Percentiles rank a stretch among this genome's conserved stretches.
Evolutionary conservation across 2,797 vertebrate species (phyloP).

Genomic region (Diglossa cyanea): DNA sequence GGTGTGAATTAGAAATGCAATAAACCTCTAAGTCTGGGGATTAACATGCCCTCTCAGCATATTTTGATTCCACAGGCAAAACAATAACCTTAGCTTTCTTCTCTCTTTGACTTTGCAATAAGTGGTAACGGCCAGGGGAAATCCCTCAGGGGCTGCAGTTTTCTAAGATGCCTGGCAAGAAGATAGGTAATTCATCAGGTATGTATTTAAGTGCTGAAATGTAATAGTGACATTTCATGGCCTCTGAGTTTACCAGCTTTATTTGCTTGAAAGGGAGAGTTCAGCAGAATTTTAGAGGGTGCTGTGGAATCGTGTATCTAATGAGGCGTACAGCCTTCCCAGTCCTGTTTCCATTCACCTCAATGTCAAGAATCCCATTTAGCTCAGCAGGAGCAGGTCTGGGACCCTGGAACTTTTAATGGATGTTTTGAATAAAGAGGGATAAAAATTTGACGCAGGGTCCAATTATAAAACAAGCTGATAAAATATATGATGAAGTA

Average conservation of each 20-base stretch:
- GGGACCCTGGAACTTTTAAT: not conserved
- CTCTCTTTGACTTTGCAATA: constrained; percentile 58
- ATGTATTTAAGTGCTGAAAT: constrained; percentile 60
- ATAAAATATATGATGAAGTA: constrained; percentile 5
- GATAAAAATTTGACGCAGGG: constrained; percentile 13
- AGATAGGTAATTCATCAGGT: constrained; percentile 62
- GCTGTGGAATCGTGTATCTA: constrained; percentile 46
- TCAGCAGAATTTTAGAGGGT: constrained; percentile 74
- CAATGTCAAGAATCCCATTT: constrained; percentile 47
- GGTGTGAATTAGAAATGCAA: constrained; percentile 60
- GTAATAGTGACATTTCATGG: constrained; percentile 67
- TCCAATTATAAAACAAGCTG: constrained; percentile 16
- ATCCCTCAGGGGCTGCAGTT: constrained; percentile 12
- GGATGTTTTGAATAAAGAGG: not conserved
- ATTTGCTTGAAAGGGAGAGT: constrained; percentile 68
- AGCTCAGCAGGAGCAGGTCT: constrained; percentile 18
- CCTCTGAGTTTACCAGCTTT: constrained; percentile 69
- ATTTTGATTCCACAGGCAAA: constrained; percentile 42
- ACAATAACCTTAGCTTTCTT: constrained; percentile 35
- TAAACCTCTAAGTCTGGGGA: constrained; percentile 60
- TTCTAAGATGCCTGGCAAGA: constrained; percentile 42
- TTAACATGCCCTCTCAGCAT: constrained; percentile 65
- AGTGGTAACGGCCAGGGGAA: constrained; percentile 15
- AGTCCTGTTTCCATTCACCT: not conserved
- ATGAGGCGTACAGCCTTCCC: not conserved